phyloP scores from a whole-genome alignment of 2,113 vertebrate genomes.

The Amia ocellicauda region DNA sequence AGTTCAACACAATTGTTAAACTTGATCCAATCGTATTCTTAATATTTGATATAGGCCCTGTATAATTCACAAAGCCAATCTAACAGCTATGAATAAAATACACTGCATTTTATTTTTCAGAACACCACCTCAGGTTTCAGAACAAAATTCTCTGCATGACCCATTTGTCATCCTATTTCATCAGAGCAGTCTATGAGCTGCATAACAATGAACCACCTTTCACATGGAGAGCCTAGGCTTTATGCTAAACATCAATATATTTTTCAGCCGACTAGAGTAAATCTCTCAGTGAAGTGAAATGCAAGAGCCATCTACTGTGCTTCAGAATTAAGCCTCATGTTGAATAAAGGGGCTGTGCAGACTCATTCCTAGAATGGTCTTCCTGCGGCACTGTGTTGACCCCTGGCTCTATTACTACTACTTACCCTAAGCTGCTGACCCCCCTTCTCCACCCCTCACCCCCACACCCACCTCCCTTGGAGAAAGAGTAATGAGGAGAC shows the following conservation, averaged over 20 bases:
- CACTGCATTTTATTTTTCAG: neutral
- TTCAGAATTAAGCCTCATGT: no score
- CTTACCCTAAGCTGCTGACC: neutral
- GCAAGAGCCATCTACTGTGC: no score
- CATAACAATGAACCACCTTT: no score
- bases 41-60: neutral
- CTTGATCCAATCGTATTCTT: neutral
- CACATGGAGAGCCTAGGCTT: no score
- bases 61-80: neutral
- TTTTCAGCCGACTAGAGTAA: no score
- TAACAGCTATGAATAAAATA: neutral
- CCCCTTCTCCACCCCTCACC: neutral
- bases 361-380: neutral
- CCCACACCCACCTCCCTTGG: neutral
- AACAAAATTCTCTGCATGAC: no score
- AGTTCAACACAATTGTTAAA: neutral
- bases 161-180: no score
- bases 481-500: conserved; percentile 14
- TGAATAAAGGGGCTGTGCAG: no score
- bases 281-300: no score
- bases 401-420: neutral
- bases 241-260: no score
- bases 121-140: no score
- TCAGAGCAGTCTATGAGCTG: no score
- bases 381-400: neutral